Percentiles rank a stretch among this genome's conserved stretches.
Evolutionary conservation across 2,888 invertebrate species (phyloP).

Genomic region (Hydrotaea cyrtoneurina): DNA sequence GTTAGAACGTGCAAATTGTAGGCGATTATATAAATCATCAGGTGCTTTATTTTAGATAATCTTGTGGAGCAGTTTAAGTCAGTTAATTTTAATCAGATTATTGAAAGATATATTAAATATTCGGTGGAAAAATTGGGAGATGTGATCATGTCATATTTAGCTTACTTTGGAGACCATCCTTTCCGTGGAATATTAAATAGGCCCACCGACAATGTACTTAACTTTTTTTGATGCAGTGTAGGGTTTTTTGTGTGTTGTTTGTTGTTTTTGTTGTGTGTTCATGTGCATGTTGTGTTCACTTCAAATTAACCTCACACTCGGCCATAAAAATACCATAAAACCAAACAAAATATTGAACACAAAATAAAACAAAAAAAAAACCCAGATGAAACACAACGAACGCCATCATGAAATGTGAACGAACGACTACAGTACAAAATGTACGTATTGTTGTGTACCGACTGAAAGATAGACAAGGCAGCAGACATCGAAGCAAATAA

Average conservation of each 20-base stretch:
- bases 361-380: slow-evolving; percentile 32
- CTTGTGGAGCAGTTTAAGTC: no score
- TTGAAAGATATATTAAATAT: no score
- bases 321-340: slow-evolving; percentile 18
- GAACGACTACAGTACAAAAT: slow-evolving; percentile 22
- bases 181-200: no score
- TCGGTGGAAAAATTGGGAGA: no score
- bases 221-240: not conserved
- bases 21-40: no score
- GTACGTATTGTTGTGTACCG: not conserved
- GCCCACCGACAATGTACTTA: not conserved
- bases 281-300: slow-evolving; percentile 18
- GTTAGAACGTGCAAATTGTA: no score
- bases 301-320: slow-evolving; percentile 26
- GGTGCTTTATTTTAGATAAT: no score
- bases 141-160: no score
- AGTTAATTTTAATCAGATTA: no score
- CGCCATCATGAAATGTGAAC: slow-evolving; percentile 50
- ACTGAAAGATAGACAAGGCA: not conserved
- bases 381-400: slow-evolving; percentile 40
- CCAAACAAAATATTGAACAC: slow-evolving; percentile 40
- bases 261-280: slow-evolving; percentile 16
- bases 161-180: no score
- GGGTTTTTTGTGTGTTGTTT: not conserved
- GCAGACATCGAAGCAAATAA: slow-evolving; percentile 30